phyloP scores from a whole-genome alignment of 1,140 invertebrate genomes.

The Heliconius nattereri region DNA sequence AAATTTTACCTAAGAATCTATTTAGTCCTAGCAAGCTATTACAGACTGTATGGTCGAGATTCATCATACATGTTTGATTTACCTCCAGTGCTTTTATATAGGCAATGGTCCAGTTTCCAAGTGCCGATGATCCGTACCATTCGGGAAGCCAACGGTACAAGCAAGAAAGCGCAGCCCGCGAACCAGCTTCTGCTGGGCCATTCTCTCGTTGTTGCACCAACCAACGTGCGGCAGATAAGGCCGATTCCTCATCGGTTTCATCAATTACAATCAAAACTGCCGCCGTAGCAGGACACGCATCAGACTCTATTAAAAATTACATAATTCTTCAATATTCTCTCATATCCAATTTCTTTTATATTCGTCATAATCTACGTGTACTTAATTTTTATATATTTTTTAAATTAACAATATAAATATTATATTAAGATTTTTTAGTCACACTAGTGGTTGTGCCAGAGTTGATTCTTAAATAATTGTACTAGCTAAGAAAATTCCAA shows the following conservation, averaged over 20 bases:
- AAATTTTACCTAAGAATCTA: background rate
- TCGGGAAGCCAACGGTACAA: conserved; percentile 65
- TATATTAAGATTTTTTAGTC: background rate
- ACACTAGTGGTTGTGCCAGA: no score
- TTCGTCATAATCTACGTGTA: no score
- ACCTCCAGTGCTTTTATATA: conserved; percentile 71
- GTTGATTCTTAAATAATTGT: no score
- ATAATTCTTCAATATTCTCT: background rate
- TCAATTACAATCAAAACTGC: conserved; percentile 62
- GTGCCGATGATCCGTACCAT: conserved; percentile 62
- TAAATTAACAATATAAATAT: background rate
- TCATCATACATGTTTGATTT: conserved; percentile 9
- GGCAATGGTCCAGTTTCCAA: conserved; percentile 63
- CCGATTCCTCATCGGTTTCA: conserved; percentile 47
- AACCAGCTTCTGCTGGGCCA: conserved; percentile 51
- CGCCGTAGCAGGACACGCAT: conserved; percentile 57
- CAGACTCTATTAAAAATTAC: conserved; percentile 51
- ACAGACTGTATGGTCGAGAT: background rate
- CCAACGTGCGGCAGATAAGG: conserved; percentile 56
- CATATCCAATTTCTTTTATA: no score
- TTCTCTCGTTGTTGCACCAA: conserved; percentile 58
- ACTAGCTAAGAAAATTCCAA: background rate
- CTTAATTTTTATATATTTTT: no score
- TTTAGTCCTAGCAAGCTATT: background rate
- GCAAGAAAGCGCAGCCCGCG: conserved; percentile 58